phyloP scores from a whole-genome alignment of 2,113 vertebrate species.

The Thinocorus orbignyianus region DNA sequence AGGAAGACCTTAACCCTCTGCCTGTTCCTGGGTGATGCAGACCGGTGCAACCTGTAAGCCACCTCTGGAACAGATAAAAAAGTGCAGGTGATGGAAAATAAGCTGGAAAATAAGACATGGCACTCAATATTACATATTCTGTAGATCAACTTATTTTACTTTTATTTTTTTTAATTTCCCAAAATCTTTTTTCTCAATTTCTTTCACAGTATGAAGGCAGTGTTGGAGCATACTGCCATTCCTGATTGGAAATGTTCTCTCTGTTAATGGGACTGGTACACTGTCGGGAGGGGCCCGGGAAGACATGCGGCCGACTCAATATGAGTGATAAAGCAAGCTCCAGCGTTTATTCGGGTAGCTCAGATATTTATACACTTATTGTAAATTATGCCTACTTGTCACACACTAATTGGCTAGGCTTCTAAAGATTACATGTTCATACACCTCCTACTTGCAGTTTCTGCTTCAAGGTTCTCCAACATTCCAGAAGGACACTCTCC shows the following conservation, averaged over 20 bases:
- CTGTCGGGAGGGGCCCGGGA: too few species aligned
- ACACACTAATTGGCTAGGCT: too few species aligned
- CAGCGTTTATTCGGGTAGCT: too few species aligned
- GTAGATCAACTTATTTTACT: background rate
- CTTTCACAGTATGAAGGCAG: background rate
- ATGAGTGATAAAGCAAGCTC: too few species aligned
- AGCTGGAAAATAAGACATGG: background rate
- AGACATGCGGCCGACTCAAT: too few species aligned
- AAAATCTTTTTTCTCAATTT: background rate
- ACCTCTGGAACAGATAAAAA: background rate
- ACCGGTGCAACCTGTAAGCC: background rate
- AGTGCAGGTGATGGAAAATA: background rate
- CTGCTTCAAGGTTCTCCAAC: too few species aligned
- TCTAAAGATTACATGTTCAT: too few species aligned
- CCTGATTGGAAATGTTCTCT: background rate
- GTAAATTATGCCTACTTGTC: too few species aligned
- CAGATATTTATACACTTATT: too few species aligned
- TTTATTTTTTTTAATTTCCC: background rate
- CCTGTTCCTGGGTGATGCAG: background rate
- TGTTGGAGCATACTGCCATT: background rate
- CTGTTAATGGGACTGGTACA: background rate
- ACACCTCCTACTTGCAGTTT: too few species aligned
- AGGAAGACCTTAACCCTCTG: background rate
- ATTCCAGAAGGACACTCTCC: too few species aligned
- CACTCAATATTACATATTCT: background rate